Evolutionary conservation across 2,888 invertebrate genomes (phyloP).

Genomic region (Macrophya annulata): DNA sequence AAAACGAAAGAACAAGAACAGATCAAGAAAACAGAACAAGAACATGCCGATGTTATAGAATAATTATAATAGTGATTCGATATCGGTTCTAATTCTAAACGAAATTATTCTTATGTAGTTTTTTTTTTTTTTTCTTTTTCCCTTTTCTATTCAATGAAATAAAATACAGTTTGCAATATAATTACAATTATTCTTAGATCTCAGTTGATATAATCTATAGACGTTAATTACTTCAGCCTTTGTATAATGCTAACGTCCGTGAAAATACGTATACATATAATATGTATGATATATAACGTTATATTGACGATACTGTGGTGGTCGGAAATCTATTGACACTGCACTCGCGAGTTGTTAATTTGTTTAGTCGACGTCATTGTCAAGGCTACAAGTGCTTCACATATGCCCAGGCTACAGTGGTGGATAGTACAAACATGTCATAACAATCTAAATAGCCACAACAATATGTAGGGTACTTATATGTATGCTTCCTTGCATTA

Average conservation of each 20-base stretch:
- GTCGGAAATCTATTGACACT: constrained; percentile 24
- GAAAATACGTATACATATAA: neutral
- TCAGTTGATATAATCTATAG: neutral
- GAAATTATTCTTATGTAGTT: no score
- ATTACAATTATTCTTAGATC: neutral
- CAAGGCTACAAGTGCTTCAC: constrained; percentile 67
- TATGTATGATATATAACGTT: neutral
- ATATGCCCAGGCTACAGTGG: neutral
- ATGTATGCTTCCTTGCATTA: neutral
- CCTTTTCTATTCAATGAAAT: no score
- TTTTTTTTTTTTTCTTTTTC: neutral
- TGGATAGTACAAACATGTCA: constrained; percentile 11
- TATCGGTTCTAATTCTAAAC: no score
- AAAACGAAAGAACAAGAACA: no score
- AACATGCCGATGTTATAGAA: no score
- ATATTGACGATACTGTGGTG: neutral
- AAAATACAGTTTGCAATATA: neutral
- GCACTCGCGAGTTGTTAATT: constrained; percentile 61
- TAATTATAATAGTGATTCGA: no score
- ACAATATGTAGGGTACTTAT: constrained; percentile 15
- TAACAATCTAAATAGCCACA: constrained; percentile 40
- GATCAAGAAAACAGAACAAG: no score
- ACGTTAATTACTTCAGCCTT: constrained; percentile 17
- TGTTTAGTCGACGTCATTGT: constrained; percentile 65
- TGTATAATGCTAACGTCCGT: constrained; percentile 10